These are phyloP conservation scores for Cheilosia pagana DNA, from an alignment of 2,888 invertebrate species.

Conservation along the genomic window DNA sequence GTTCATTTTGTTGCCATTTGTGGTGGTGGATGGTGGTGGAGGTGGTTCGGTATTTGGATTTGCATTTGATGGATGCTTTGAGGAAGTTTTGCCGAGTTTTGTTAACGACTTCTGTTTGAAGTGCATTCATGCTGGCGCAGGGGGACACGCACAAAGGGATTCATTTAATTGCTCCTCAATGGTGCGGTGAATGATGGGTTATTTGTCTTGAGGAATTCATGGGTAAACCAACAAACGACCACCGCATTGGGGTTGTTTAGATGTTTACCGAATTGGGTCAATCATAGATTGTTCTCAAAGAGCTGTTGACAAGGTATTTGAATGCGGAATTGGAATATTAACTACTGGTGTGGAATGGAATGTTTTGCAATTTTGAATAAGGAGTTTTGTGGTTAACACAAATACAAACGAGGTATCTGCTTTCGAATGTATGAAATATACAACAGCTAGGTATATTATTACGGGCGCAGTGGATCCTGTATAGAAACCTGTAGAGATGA, in stretches of 20 bases:
- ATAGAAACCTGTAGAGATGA: too few relatives aligned
- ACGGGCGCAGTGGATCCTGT: too few relatives aligned
- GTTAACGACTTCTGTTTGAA: slow-evolving; percentile 6
- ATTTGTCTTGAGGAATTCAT: neutral
- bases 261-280: neutral
- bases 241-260: neutral
- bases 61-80: slow-evolving; percentile 20
- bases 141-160: neutral
- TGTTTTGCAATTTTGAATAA: too few relatives aligned
- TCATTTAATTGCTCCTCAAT: neutral
- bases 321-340: too few relatives aligned
- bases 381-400: too few relatives aligned
- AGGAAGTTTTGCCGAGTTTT: slow-evolving; percentile 4
- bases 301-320: too few relatives aligned
- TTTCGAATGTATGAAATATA: too few relatives aligned
- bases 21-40: neutral
- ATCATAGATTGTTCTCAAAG: neutral
- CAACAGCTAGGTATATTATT: too few relatives aligned
- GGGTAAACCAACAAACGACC: neutral
- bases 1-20: neutral
- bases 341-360: too few relatives aligned
- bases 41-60: neutral
- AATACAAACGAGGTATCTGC: too few relatives aligned
- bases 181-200: neutral
- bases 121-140: slow-evolving; percentile 14